phyloP scores from a whole-genome alignment of 2,888 invertebrate species.

The Drosophila neonasuta region DNA sequence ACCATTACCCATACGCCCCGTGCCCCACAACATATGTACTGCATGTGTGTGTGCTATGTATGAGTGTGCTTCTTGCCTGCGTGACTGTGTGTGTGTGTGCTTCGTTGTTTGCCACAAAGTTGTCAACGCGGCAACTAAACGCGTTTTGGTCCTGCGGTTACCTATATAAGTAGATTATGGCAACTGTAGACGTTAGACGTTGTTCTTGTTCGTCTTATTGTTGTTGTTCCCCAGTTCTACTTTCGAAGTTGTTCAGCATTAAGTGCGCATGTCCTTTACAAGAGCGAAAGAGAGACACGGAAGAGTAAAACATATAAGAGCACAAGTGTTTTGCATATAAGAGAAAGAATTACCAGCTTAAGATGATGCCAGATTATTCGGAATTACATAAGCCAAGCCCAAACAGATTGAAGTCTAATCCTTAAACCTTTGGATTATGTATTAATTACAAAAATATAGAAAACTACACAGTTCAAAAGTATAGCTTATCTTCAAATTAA shows the following conservation, averaged over 20 bases:
- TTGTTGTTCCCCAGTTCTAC: slow-evolving; percentile 35
- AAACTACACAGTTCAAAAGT: too few species aligned
- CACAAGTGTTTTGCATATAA: slow-evolving; percentile 34
- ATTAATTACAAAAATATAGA: not conserved
- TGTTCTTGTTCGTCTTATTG: slow-evolving; percentile 24
- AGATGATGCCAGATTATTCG: slow-evolving; percentile 49
- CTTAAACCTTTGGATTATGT: not conserved
- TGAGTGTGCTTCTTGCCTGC: not conserved
- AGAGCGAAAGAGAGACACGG: slow-evolving; percentile 7
- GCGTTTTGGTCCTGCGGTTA: slow-evolving; percentile 61
- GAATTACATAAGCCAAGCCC: slow-evolving; percentile 54
- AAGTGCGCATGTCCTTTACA: slow-evolving; percentile 37
- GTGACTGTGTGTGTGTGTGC: slow-evolving; percentile 26
- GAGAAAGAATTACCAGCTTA: slow-evolving; percentile 16
- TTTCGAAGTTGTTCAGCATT: slow-evolving; percentile 38
- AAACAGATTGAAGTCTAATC: not conserved
- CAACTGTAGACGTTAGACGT: slow-evolving; percentile 24
- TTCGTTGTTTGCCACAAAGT: slow-evolving; percentile 61
- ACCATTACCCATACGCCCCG: slow-evolving; percentile 34
- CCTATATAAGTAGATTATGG: slow-evolving; percentile 55
- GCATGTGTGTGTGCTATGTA: slow-evolving; percentile 11
- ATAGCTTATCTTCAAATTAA: too few species aligned
- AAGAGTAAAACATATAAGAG: slow-evolving; percentile 10
- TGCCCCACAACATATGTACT: slow-evolving; percentile 38
- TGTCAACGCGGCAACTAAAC: slow-evolving; percentile 68